A percentile compares a stretch with the other conserved stretches of the same genome.
Conservation (phyloP, 2,888 invertebrate genomes). For the Folsomia candida region DNA sequence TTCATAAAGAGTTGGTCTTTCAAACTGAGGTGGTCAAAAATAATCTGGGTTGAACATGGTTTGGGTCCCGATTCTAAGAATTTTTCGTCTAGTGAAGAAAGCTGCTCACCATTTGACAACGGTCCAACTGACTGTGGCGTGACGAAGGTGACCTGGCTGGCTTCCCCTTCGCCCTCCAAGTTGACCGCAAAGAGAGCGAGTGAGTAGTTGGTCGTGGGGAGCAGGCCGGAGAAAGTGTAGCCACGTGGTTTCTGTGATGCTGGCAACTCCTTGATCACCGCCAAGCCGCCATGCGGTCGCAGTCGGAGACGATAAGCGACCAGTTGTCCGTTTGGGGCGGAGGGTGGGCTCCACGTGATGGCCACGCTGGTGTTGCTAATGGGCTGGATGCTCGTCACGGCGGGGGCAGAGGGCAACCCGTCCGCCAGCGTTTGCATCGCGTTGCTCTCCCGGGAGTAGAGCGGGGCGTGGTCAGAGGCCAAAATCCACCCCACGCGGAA, state of each 20-base stretch:
- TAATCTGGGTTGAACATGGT: no score
- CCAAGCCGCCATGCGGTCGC: constrained; percentile 40
- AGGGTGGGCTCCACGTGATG: constrained; percentile 49
- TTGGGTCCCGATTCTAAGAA: no score
- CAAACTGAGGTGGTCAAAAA: no score
- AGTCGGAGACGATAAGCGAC: constrained; percentile 46
- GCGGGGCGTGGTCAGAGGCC: constrained; percentile 44
- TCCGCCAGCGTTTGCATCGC: constrained; percentile 42
- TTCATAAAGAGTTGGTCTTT: no score
- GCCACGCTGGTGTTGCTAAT: constrained; percentile 48
- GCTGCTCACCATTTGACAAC: constrained; percentile 35
- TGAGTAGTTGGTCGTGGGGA: constrained; percentile 49
- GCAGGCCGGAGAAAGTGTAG: constrained; percentile 47
- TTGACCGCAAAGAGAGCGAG: constrained; percentile 47
- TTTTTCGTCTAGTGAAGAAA: neutral
- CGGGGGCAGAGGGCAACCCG: constrained; percentile 46
- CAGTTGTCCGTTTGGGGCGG: constrained; percentile 46
- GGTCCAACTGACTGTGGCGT: constrained; percentile 46
- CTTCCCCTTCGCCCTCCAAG: constrained; percentile 48
- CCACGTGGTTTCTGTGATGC: constrained; percentile 42
- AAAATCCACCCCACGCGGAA: constrained; percentile 49
- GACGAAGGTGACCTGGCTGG: constrained; percentile 36
- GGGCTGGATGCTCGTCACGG: constrained; percentile 47
- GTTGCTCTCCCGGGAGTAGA: constrained; percentile 43
- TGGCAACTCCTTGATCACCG: constrained; percentile 49